A percentile compares a stretch with the other conserved stretches of the same genome.
Conservation (phyloP, 2,113 vertebrate genomes). For the Cololabis saira region DNA sequence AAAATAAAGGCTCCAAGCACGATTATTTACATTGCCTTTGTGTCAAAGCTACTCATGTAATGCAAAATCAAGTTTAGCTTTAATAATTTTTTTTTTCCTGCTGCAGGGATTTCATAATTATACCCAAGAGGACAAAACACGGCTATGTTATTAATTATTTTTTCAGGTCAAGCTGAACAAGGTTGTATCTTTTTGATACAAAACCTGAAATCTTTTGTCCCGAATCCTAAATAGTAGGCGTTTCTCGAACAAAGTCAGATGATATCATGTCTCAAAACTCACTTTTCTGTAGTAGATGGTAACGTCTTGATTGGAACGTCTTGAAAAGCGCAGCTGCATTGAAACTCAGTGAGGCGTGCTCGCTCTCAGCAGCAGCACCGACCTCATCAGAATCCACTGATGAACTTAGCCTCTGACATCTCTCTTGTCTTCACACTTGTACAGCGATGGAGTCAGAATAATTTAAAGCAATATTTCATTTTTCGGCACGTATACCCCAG, state of each 20-base stretch:
- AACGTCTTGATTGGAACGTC: constrained; percentile 79
- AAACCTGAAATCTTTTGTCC: constrained; percentile 18
- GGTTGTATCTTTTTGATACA: background rate
- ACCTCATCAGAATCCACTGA: constrained; percentile 78
- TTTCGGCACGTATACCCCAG: constrained; percentile 12
- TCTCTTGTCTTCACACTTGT: constrained; percentile 74
- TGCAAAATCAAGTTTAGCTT: constrained; percentile 2
- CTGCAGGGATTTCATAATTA: constrained; percentile 8
- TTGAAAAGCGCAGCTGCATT: constrained; percentile 74
- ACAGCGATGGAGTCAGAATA: constrained; percentile 59
- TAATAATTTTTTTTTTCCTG: background rate
- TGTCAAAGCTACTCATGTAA: constrained; percentile 28
- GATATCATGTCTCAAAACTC: constrained; percentile 33
- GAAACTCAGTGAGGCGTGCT: constrained; percentile 75
- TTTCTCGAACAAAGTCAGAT: constrained; percentile 34
- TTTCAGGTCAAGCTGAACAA: constrained; percentile 5
- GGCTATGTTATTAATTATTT: background rate
- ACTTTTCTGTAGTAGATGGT: constrained; percentile 59
- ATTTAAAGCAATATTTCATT: constrained; percentile 60
- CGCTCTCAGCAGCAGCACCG: constrained; percentile 59
- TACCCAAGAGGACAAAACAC: constrained; percentile 3
- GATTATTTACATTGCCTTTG: constrained; percentile 29
- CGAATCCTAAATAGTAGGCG: constrained; percentile 4
- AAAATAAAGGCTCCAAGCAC: constrained; percentile 32
- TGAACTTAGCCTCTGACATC: constrained; percentile 81